Conservation (phyloP, 2,797 vertebrate species). For the Lithobates sylvaticus region DNA sequence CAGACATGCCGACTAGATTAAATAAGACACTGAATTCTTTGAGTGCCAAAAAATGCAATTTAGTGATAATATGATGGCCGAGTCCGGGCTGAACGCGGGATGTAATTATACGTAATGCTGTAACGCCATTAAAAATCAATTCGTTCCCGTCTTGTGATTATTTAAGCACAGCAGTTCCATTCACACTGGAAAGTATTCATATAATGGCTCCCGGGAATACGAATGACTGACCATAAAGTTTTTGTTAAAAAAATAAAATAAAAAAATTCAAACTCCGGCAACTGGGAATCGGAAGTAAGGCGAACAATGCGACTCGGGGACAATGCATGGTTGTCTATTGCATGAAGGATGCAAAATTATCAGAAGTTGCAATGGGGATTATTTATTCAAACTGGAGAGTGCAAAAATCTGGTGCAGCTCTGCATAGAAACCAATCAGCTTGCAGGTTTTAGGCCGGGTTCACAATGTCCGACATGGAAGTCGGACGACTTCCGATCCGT, state of each 20-base stretch:
- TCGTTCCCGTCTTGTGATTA: background rate
- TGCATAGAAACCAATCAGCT: too few species aligned
- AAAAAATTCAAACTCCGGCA: background rate
- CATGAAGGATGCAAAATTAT: too few species aligned
- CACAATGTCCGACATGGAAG: too few species aligned
- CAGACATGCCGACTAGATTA: background rate
- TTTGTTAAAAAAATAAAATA: background rate
- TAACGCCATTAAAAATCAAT: constrained; percentile 2
- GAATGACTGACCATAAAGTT: constrained; percentile 1
- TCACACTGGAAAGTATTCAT: too few species aligned
- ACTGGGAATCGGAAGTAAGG: background rate
- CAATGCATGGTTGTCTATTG: too few species aligned
- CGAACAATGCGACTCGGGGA: too few species aligned
- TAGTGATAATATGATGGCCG: background rate
- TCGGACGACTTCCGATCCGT: too few species aligned
- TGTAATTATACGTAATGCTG: constrained; percentile 5
- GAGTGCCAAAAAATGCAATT: background rate
- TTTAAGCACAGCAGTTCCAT: background rate
- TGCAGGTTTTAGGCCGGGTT: too few species aligned
- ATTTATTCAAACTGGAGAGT: too few species aligned
- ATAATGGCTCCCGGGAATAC: background rate
- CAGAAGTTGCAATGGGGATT: too few species aligned
- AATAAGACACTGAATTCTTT: background rate
- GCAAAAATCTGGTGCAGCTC: too few species aligned
- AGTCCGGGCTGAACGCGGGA: background rate